Conservation (phyloP, 2,888 invertebrate genomes). For the Maniola hyperantus region DNA sequence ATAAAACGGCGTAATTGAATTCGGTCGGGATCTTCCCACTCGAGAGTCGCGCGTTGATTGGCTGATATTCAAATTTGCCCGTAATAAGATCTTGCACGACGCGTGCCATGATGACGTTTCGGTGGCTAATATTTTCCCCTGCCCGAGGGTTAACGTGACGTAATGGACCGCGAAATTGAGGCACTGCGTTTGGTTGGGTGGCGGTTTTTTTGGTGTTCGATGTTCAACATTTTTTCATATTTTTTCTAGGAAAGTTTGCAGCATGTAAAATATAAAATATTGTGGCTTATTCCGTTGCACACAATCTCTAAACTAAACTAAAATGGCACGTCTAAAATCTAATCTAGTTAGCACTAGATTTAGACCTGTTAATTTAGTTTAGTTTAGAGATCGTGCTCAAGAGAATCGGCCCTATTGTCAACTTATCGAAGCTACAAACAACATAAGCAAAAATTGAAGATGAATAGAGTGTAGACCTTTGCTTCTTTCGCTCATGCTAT, state of each 20-base stretch:
- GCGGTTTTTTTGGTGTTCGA: slow-evolving; percentile 12
- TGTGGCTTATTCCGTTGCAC: too few species aligned
- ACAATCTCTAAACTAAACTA: too few species aligned
- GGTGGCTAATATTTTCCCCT: slow-evolving; percentile 75
- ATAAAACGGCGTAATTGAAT: slow-evolving; percentile 64
- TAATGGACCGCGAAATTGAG: slow-evolving; percentile 70
- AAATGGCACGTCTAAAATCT: too few species aligned
- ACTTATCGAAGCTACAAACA: too few species aligned
- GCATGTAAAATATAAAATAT: background rate
- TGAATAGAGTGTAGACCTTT: too few species aligned
- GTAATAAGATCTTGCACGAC: slow-evolving; percentile 68
- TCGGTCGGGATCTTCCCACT: slow-evolving; percentile 60
- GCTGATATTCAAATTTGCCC: slow-evolving; percentile 79
- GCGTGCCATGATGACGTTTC: slow-evolving; percentile 68
- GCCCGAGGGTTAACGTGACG: slow-evolving; percentile 58
- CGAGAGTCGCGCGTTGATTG: slow-evolving; percentile 70
- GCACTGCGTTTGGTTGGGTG: slow-evolving; percentile 48
- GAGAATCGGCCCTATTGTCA: too few species aligned
- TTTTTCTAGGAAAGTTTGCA: background rate
- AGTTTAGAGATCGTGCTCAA: too few species aligned
- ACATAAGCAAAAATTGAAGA: too few species aligned
- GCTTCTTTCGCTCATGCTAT: too few species aligned
- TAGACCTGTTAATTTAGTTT: too few species aligned
- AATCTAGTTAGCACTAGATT: too few species aligned
- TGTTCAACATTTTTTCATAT: background rate